Evolutionary conservation across 2,888 invertebrate genomes (phyloP).

Genomic region (Acrocyrtus sp.): DNA sequence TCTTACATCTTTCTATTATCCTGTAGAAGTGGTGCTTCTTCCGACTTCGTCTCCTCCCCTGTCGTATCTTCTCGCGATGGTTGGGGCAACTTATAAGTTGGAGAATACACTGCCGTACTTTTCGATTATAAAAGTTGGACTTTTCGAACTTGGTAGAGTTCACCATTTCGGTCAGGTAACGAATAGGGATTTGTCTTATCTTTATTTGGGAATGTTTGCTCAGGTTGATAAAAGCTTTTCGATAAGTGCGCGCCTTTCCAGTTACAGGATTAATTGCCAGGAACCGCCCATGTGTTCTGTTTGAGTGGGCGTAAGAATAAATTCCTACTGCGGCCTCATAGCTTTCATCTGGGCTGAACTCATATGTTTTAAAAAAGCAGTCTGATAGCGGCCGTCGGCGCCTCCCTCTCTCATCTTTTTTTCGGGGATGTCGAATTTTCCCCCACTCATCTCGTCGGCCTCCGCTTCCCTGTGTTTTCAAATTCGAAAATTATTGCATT

Average conservation of each 20-base stretch:
- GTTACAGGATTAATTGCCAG: not conserved
- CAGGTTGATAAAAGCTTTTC: constrained; percentile 15
- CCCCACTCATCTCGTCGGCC: not conserved
- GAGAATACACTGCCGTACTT: constrained; percentile 1
- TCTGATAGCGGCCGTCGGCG: not conserved
- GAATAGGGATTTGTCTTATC: constrained; percentile 17
- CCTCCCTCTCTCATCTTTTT: not conserved
- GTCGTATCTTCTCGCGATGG: not conserved
- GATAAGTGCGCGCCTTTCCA: constrained; percentile 8
- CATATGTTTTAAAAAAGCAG: constrained; percentile 26
- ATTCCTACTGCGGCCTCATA: constrained; percentile 23
- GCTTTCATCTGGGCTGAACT: constrained; percentile 27
- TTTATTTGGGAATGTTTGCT: constrained; percentile 1
- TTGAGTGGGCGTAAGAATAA: constrained; percentile 30
- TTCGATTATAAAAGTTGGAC: not conserved
- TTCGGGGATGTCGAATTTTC: constrained; percentile 11
- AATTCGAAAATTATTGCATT: too few relatives aligned
- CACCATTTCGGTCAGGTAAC: constrained; percentile 10
- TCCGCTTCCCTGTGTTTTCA: not conserved
- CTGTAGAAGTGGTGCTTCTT: not conserved
- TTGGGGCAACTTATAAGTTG: constrained; percentile 1
- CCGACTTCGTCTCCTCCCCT: not conserved
- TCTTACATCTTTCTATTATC: constrained; percentile 20
- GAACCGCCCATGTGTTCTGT: constrained; percentile 24
- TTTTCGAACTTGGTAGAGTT: constrained; percentile 5